phyloP scores from a whole-genome alignment of 2,113 vertebrate species.

The Pluvialis apricaria region DNA sequence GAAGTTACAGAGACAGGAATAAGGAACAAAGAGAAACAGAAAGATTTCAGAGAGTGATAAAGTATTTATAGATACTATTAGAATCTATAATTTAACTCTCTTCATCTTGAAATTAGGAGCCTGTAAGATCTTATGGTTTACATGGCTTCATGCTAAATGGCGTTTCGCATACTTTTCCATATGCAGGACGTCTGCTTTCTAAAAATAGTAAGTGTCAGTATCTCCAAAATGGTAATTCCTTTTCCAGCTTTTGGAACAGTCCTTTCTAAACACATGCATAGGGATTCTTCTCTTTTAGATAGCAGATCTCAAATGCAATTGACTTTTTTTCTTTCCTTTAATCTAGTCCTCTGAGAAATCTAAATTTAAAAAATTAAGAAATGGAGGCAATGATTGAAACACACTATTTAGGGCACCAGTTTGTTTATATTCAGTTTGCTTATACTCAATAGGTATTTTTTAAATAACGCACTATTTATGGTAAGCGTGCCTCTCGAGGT shows the following conservation, averaged over 20 bases:
- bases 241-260: not conserved
- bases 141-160: slow-evolving; percentile 11
- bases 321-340: not conserved
- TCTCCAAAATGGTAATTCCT: slow-evolving; percentile 25
- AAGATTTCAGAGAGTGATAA: slow-evolving; percentile 55
- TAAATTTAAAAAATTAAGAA: not conserved
- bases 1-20: slow-evolving; percentile 20
- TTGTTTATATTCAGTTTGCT: not conserved
- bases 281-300: not conserved
- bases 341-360: not conserved
- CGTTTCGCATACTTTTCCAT: slow-evolving; percentile 9
- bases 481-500: not conserved
- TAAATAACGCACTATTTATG: not conserved
- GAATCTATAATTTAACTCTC: slow-evolving; percentile 64
- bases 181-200: slow-evolving; percentile 3
- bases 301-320: not conserved
- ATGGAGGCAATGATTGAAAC: not conserved
- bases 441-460: not conserved
- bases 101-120: slow-evolving; percentile 50
- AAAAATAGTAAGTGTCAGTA: slow-evolving; percentile 28
- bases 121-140: slow-evolving; percentile 45
- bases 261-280: not conserved
- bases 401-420: not conserved
- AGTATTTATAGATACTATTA: slow-evolving; percentile 42
- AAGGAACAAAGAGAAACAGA: slow-evolving; percentile 51